These are phyloP conservation scores for Pangasius krempfi DNA, from an alignment of 2,797 vertebrate genomes.

Conservation along the genomic window DNA sequence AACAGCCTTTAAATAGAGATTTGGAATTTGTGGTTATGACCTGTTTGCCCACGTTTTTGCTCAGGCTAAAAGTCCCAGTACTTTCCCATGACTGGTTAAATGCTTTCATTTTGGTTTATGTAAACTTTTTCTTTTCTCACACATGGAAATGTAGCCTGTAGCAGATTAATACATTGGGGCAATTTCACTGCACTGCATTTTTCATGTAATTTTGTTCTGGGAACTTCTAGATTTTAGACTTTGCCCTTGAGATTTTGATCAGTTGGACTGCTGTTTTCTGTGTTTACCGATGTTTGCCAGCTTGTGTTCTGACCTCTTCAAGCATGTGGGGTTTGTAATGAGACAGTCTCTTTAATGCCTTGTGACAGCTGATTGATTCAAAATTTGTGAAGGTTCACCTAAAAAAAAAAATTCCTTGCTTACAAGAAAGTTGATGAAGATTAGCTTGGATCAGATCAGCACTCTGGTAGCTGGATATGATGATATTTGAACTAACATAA, in stretches of 20 bases:
- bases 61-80: not conserved
- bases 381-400: too few relatives aligned
- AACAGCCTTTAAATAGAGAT: not conserved
- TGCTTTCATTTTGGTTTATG: slow-evolving; percentile 5
- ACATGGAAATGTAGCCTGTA: not conserved
- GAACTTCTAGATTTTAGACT: not conserved
- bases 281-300: too few relatives aligned
- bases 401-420: not conserved
- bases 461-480: too few relatives aligned
- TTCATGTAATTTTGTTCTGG: not conserved
- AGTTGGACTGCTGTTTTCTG: not conserved
- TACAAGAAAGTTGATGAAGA: not conserved
- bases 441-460: not conserved
- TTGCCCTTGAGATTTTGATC: not conserved
- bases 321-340: not conserved
- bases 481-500: too few relatives aligned
- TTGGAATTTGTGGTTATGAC: not conserved
- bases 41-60: not conserved
- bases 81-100: not conserved
- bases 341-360: not conserved
- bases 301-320: not conserved
- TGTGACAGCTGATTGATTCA: not conserved
- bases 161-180: not conserved
- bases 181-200: not conserved
- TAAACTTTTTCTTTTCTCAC: not conserved